Evolutionary conservation across 2,113 vertebrate species (phyloP), one percentile per base, ranked within the genome.

Genomic region (Cairina moschata): DNA sequence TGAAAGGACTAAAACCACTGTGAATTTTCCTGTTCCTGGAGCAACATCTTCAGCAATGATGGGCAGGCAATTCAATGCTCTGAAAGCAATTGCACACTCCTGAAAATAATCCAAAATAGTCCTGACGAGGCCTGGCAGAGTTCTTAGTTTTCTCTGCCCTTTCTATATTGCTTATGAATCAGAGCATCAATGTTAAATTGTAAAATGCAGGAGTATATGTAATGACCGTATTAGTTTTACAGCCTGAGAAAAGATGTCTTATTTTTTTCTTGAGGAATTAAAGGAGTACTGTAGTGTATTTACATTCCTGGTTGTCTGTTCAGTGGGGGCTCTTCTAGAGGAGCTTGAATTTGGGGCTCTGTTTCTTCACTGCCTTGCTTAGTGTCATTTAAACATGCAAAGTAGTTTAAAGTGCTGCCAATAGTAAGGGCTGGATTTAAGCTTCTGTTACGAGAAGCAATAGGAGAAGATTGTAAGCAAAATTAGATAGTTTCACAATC

Each of bases 1-100:
- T 83, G 72, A 81, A 90, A 96, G 40, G 17, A 76, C 88, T 86
- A 72, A 95, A 97, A 60, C 36, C 18, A 38, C 75, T 36, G 34
- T 91, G 79, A 2, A 55, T 92, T 90, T 93, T 93, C 80, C 65
- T 84, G 69, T 93, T 93, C 80, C 60, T 84, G 69, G 63, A 92
- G 80, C 48, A 83, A 59, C 17, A 54, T 78, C 38, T 79, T 94
- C 44, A 44, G 38, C 62, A 66, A 34, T 2, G 5, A 58, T 38
- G 79, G 71, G 34, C 46, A 48, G 46, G 46, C 46, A 48, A 48
- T 48, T 48, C 46, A 79, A 38, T 84, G 84, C 67, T 66, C 72
- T 88, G 52, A 88, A 75, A 91, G n/a, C 34, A 88, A 13, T 12
- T 72, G 38, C n/a, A 36, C 8, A 3, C 32, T 94, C 76, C 73